Base-by-base conservation (phyloP, 2,888 invertebrate species). In the Cremastobaeus sp. region DNA sequence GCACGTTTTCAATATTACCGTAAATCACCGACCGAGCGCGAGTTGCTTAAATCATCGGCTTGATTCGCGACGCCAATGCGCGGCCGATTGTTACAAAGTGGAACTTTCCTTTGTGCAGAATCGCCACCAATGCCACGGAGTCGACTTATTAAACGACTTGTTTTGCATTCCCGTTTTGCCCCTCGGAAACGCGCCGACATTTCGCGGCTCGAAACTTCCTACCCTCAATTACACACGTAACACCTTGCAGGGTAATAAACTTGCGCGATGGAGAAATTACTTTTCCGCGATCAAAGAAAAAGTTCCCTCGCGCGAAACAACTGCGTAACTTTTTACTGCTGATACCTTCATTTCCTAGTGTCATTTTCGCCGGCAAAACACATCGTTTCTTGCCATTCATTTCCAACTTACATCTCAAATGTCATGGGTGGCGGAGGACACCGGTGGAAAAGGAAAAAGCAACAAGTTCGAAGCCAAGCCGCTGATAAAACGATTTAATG, bases 391-490 rank as follows among this genome's bases (percentile, higher is more conserved):
- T 37, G 64, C 60, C 48, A 62, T 57, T 65, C 62, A 54, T 69
- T 74, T 30, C 37, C 20, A 59, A 64, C 48, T 73, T 73, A 57
- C 55, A 37, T 55, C 54, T 37, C 43, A 52, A 37, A 68, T 20
- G 50, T 41, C 60, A 39, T 57, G 57, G 64, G 57, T 64, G 64
- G 60, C 34, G 50, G 43, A 39, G 45, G 41, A 70, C 71, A 54
- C 30, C 69, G 48, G 34, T 54, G 54, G 41, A 43, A 74, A 59
- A 48, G 43, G 72, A 62, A 74, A 76, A 72, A 72, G 66, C 66
- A 64, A 65, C 66, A 77, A 74, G 76, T 74, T 74, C 48, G 34
- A 64, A 69, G 59, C 68, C 54, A 59, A 55, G 72, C 71, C 65
- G 62, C 65, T 32, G 69, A 71, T 70, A 70, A 66, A 69, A 62